phyloP scores from a whole-genome alignment of 2,797 vertebrate species.

The Pogoniulus pusillus region DNA sequence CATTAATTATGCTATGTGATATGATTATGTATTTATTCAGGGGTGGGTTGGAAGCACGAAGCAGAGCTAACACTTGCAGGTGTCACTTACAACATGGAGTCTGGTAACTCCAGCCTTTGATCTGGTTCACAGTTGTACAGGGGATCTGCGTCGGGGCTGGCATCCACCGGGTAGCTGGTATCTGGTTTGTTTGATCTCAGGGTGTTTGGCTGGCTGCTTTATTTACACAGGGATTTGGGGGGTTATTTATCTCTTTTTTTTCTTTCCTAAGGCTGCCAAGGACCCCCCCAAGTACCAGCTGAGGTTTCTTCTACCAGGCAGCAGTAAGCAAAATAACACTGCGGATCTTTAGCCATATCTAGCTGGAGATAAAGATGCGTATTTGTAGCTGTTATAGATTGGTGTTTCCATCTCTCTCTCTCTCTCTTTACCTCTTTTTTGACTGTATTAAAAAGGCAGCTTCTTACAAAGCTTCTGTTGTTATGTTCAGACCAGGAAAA shows the following conservation, averaged over 20 bases:
- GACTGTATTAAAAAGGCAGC: not conserved
- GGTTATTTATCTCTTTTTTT: not conserved
- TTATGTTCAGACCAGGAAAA: not conserved
- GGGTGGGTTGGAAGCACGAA: not conserved
- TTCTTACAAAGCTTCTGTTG: not conserved
- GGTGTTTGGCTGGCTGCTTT: not conserved
- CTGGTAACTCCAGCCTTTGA: not conserved
- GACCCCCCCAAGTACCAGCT: fast-evolving
- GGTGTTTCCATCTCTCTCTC: not conserved
- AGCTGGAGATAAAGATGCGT: not conserved
- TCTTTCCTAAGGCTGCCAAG: not conserved
- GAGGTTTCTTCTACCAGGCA: not conserved
- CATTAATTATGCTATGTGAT: constrained; percentile 35
- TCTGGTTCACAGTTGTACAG: not conserved
- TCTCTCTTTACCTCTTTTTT: constrained; percentile 15
- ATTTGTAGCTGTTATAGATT: not conserved
- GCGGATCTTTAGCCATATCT: not conserved
- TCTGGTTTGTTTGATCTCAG: not conserved
- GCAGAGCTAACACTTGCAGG: not conserved
- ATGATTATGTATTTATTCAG: constrained; percentile 38
- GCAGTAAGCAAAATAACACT: not conserved
- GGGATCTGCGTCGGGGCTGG: not conserved
- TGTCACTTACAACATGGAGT: not conserved
- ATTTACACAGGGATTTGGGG: not conserved
- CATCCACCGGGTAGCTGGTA: not conserved